A percentile compares a stretch with the other conserved stretches of the same genome.
Evolutionary conservation across 2,888 invertebrate species (phyloP).

Genomic region (Amblyjoppa proteus): DNA sequence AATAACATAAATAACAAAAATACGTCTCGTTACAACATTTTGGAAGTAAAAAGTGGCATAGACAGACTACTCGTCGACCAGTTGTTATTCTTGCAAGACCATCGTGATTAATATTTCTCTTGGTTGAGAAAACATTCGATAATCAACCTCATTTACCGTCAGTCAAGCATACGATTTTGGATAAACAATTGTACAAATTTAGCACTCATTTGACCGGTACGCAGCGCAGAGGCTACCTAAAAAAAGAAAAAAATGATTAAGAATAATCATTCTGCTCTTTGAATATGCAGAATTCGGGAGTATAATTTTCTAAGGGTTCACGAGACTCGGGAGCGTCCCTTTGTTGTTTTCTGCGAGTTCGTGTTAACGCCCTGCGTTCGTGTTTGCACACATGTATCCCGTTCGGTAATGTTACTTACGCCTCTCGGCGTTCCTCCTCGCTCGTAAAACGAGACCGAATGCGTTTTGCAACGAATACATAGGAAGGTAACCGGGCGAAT

Average conservation of each 20-base stretch:
- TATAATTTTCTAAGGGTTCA: slow-evolving; percentile 21
- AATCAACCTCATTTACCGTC: no score
- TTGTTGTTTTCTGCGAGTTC: slow-evolving; percentile 24
- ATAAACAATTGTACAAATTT: no score
- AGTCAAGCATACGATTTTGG: no score
- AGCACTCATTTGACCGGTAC: no score
- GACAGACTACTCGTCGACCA: no score
- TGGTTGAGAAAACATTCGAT: no score
- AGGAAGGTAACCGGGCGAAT: slow-evolving; percentile 39
- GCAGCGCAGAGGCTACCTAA: neutral
- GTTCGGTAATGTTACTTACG: slow-evolving; percentile 69
- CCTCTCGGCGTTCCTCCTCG: slow-evolving; percentile 74
- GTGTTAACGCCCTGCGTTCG: slow-evolving; percentile 9
- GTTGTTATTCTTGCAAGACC: no score
- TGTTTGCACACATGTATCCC: slow-evolving; percentile 30
- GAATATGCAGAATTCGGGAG: slow-evolving; percentile 36
- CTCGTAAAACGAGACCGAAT: slow-evolving; percentile 82
- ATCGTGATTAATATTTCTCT: no score
- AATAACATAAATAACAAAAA: no score
- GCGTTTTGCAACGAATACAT: slow-evolving; percentile 67
- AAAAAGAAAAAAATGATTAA: neutral
- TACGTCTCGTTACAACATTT: no score
- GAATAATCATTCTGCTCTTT: neutral
- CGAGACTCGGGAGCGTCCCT: neutral
- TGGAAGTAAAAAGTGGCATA: no score